Evolutionary conservation across 2,888 invertebrate species (phyloP).

Genomic region (Melitaea athalia): DNA sequence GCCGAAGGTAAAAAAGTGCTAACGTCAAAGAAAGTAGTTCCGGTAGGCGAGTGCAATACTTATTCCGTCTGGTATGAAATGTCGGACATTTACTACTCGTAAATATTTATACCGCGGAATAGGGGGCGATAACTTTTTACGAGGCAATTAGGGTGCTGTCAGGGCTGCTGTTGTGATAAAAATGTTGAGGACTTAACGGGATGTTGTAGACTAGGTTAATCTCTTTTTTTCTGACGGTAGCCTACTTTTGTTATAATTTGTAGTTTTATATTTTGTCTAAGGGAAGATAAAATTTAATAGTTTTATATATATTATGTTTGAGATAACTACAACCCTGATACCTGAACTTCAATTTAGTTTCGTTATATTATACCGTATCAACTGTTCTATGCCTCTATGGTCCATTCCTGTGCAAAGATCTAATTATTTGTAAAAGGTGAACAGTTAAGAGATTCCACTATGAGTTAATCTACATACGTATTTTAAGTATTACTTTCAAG

Average conservation of each 20-base stretch:
- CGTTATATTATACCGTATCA: no score
- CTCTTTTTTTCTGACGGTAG: not conserved
- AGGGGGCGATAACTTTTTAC: slow-evolving; percentile 57
- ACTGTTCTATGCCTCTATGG: no score
- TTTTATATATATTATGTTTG: no score
- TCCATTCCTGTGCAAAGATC: no score
- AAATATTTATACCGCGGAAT: slow-evolving; percentile 63
- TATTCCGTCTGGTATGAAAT: slow-evolving; percentile 46
- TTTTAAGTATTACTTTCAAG: no score
- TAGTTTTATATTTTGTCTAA: not conserved
- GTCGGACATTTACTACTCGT: slow-evolving; percentile 59
- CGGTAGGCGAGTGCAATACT: slow-evolving; percentile 38
- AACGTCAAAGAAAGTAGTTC: slow-evolving; percentile 45
- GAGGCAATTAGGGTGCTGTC: slow-evolving; percentile 38
- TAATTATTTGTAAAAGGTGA: no score
- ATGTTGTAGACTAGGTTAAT: not conserved
- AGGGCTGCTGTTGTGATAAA: slow-evolving; percentile 43
- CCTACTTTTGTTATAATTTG: not conserved
- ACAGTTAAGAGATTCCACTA: no score
- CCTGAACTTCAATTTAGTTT: no score
- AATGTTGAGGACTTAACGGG: slow-evolving; percentile 11
- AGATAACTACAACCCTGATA: no score
- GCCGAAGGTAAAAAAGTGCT: slow-evolving; percentile 41
- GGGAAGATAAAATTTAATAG: no score
- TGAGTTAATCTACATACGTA: no score